phyloP scores from a whole-genome alignment of 2,888 invertebrate species.

The Dolichopus griseipennis region DNA sequence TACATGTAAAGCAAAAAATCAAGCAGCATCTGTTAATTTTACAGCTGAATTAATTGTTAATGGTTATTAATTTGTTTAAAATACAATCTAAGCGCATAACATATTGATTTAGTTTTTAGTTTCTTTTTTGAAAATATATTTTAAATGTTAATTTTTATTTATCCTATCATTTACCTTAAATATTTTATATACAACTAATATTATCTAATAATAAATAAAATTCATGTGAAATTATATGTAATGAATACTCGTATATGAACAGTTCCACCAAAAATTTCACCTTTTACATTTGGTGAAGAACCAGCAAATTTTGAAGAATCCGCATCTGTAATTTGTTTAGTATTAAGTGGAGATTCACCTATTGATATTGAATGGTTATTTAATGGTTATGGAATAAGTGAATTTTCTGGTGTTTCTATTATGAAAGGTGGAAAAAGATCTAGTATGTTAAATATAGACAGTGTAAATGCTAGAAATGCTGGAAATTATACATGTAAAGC shows the following conservation, averaged over 20 bases:
- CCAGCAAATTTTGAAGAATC: slow-evolving; percentile 57
- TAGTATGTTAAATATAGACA: slow-evolving; percentile 59
- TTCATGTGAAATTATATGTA: too few species aligned
- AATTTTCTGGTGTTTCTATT: slow-evolving; percentile 47
- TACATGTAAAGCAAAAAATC: slow-evolving; percentile 65
- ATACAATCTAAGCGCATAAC: too few species aligned
- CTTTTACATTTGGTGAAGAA: slow-evolving; percentile 60
- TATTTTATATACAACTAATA: too few species aligned
- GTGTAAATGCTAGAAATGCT: slow-evolving; percentile 57
- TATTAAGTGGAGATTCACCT: slow-evolving; percentile 56
- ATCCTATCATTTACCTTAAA: neutral
- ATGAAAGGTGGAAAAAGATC: slow-evolving; percentile 51
- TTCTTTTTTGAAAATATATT: slow-evolving; percentile 16
- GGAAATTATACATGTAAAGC: slow-evolving; percentile 66
- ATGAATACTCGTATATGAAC: too few species aligned
- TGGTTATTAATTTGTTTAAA: slow-evolving; percentile 44
- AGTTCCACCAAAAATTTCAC: slow-evolving; percentile 68
- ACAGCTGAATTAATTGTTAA: slow-evolving; percentile 64
- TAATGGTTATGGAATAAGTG: slow-evolving; percentile 40
- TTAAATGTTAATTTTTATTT: slow-evolving; percentile 12
- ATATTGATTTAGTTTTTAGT: neutral
- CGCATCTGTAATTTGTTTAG: slow-evolving; percentile 51
- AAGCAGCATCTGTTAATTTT: slow-evolving; percentile 59
- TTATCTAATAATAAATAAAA: too few species aligned
- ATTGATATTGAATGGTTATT: slow-evolving; percentile 62